Conservation (phyloP, 2,113 vertebrate genomes). For the Lathamus discolor region DNA sequence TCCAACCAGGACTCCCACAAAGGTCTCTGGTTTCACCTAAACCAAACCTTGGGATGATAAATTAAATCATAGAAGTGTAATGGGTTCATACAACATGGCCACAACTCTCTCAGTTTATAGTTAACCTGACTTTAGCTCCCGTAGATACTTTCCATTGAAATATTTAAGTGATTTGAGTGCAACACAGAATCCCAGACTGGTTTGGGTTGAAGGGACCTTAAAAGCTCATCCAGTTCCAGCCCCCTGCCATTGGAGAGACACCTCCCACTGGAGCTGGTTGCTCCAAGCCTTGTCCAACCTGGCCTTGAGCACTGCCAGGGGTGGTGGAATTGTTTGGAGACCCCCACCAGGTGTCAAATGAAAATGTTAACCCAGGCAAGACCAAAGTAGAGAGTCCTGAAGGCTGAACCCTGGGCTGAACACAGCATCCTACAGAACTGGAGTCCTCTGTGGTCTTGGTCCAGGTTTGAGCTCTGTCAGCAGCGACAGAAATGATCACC, state of each 20-base stretch:
- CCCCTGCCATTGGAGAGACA: neutral
- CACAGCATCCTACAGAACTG: neutral
- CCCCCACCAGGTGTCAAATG: constrained; percentile 8
- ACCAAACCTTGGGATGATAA: constrained; percentile 40
- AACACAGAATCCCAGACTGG: neutral
- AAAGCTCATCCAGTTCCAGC: neutral
- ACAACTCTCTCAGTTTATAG: constrained; percentile 34
- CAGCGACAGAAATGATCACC: neutral
- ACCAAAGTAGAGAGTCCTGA: constrained; percentile 1
- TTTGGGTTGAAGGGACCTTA: neutral
- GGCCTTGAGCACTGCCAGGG: neutral
- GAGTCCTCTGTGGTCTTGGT: neutral
- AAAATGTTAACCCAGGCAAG: constrained; percentile 54
- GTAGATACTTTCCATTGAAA: constrained; percentile 36
- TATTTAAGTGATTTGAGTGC: constrained; percentile 49
- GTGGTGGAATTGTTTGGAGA: constrained; percentile 52
- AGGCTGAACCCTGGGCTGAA: constrained; percentile 26
- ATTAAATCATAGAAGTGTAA: constrained; percentile 53
- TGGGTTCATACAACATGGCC: constrained; percentile 8
- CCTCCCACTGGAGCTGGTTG: neutral
- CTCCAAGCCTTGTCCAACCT: neutral
- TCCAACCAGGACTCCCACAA: constrained; percentile 39
- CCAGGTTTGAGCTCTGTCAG: constrained; percentile 14
- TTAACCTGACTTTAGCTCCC: constrained; percentile 44
- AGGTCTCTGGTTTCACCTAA: constrained; percentile 35